phyloP scores from a whole-genome alignment of 2,113 vertebrate species.

The Prionailurus viverrinus region DNA sequence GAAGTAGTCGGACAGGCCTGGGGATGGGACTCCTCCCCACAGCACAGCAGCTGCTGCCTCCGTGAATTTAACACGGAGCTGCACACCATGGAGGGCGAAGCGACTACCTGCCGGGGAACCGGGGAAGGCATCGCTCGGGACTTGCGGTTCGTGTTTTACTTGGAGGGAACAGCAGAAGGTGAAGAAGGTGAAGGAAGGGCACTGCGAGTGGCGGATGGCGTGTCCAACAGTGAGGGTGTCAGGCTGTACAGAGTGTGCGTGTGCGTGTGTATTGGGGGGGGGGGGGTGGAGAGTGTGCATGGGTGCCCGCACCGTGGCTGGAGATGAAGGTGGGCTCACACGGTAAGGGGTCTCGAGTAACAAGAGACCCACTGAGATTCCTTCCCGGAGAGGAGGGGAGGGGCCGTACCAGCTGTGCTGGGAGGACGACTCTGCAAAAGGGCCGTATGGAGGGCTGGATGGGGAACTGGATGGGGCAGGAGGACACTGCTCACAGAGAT shows the following conservation, averaged over 20 bases:
- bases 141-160: background rate
- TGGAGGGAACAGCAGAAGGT: background rate
- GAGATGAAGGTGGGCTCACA: background rate
- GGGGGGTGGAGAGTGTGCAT: background rate
- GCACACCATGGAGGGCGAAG: background rate
- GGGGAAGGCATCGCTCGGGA: background rate
- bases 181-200: background rate
- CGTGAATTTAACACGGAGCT: background rate
- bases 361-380: background rate
- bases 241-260: background rate
- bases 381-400: background rate
- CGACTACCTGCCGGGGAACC: background rate
- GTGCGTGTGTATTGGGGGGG: fast-evolving
- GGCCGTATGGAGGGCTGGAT: background rate
- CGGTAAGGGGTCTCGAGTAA: background rate
- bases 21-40: too few species aligned
- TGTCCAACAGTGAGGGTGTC: background rate
- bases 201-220: too few species aligned
- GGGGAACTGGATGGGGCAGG: too few species aligned
- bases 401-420: background rate
- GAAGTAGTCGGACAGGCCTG: background rate
- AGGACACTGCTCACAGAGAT: too few species aligned
- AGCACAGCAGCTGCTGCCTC: too few species aligned
- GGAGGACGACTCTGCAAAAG: background rate
- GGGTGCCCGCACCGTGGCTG: fast-evolving